Conservation (phyloP, 1,140 invertebrate species). For the Melitaea cinxia region DNA sequence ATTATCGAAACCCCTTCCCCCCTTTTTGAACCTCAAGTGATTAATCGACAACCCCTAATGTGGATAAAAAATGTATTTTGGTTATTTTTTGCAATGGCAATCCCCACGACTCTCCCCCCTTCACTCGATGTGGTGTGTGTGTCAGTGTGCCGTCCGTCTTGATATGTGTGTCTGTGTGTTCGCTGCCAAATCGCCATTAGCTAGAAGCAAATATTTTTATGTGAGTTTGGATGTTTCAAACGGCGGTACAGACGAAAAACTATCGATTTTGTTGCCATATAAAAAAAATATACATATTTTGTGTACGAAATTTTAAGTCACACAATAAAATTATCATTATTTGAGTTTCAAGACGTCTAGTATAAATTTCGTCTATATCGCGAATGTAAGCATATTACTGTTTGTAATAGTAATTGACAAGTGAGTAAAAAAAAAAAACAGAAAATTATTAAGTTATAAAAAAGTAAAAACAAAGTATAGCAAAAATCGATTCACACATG, state of each 20-base stretch:
- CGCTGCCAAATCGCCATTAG: constrained; percentile 68
- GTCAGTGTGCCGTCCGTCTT: constrained; percentile 73
- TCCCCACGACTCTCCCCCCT: constrained; percentile 45
- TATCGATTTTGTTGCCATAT: too few species aligned
- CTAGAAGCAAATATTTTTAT: constrained; percentile 76
- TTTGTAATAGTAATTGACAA: constrained; percentile 33
- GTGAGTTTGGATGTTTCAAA: constrained; percentile 62
- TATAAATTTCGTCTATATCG: constrained; percentile 26
- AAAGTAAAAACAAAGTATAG: constrained; percentile 31
- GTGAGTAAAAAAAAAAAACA: constrained; percentile 36
- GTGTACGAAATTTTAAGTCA: not conserved
- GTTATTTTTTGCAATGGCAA: constrained; percentile 56
- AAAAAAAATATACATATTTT: too few species aligned
- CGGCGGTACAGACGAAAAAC: constrained; percentile 42
- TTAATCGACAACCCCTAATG: too few species aligned
- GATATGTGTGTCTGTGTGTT: constrained; percentile 78
- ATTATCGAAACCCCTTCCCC: too few species aligned
- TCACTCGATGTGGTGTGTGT: constrained; percentile 70
- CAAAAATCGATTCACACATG: constrained; percentile 22
- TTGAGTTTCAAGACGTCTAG: not conserved
- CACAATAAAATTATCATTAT: not conserved
- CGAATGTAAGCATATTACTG: constrained; percentile 39
- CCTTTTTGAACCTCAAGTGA: too few species aligned
- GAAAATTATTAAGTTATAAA: constrained; percentile 30
- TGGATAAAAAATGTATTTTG: constrained; percentile 30